These are phyloP conservation scores for Oreohelix idahoensis DNA, from an alignment of 1,140 invertebrate species.

Conservation along the genomic window DNA sequence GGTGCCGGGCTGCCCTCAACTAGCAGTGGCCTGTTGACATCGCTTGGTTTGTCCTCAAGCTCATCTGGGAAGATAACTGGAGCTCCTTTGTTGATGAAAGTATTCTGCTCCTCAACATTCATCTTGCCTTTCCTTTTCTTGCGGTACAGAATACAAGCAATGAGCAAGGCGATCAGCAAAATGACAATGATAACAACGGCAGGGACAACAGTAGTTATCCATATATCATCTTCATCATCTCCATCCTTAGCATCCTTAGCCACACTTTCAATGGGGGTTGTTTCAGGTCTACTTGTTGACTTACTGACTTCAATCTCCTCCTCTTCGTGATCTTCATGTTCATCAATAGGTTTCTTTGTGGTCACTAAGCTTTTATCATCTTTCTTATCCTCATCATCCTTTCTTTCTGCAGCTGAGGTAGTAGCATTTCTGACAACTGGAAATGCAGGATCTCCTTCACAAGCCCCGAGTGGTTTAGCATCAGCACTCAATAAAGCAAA, in stretches of 20 bases:
- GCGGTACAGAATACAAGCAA: slow-evolving; percentile 90
- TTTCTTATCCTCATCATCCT: neutral
- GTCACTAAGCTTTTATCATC: neutral
- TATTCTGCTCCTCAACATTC: slow-evolving; percentile 79
- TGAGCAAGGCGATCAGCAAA: slow-evolving; percentile 87
- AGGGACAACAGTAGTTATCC: slow-evolving; percentile 91
- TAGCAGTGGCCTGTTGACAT: slow-evolving; percentile 90
- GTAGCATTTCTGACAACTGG: neutral
- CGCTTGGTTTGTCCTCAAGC: slow-evolving; percentile 87
- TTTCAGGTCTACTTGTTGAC: neutral
- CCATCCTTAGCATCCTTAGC: slow-evolving; percentile 16
- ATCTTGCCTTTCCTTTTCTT: slow-evolving; percentile 87
- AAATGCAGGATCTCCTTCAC: neutral
- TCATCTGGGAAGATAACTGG: slow-evolving; percentile 95
- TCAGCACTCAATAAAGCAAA: slow-evolving; percentile 74
- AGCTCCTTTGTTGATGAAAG: slow-evolving; percentile 90
- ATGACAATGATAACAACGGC: slow-evolving; percentile 91
- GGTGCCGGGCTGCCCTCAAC: slow-evolving; percentile 93
- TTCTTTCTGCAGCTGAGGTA: neutral
- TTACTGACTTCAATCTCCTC: neutral
- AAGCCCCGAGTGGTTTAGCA: neutral
- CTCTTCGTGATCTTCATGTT: neutral
- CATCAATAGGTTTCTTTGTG: neutral
- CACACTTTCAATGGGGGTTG: neutral
- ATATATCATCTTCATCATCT: slow-evolving; percentile 80